A percentile compares a stretch with the other conserved stretches of the same genome.
These are phyloP conservation scores for Anoncus sp. DNA, from an alignment of 2,888 invertebrate genomes.

Conservation along the genomic window DNA sequence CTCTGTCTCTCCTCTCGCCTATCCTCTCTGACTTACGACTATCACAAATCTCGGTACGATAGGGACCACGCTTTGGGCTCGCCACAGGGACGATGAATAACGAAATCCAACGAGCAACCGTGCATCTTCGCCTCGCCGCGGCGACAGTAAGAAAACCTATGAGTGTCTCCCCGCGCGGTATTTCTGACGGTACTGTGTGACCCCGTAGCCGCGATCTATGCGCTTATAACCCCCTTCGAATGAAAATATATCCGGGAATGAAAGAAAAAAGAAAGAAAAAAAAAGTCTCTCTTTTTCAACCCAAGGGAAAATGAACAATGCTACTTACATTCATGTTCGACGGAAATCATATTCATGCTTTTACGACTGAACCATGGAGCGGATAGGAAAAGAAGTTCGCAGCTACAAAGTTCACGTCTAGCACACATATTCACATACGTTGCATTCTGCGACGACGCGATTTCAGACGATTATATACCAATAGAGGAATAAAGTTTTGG, in stretches of 20 bases:
- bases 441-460: neutral
- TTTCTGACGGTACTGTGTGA: conserved; percentile 26
- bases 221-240: conserved; percentile 10
- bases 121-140: conserved; percentile 41
- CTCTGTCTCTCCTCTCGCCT: conserved; percentile 4
- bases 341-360: conserved; percentile 22
- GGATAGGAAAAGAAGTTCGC: neutral
- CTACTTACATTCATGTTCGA: conserved; percentile 30
- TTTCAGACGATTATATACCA: neutral
- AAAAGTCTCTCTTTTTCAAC: neutral
- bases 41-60: conserved; percentile 62
- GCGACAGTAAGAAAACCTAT: conserved; percentile 48
- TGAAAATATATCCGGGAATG: neutral
- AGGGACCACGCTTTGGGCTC: conserved; percentile 41
- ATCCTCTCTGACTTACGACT: conserved; percentile 59
- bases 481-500: neutral
- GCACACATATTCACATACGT: neutral
- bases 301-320: conserved; percentile 8
- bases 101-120: conserved; percentile 45
- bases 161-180: conserved; percentile 28
- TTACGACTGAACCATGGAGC: conserved; percentile 1
- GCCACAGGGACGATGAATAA: conserved; percentile 60
- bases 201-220: conserved; percentile 20
- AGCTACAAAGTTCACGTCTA: neutral
- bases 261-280: neutral